A percentile compares a stretch with the other conserved stretches of the same genome.
Evolutionary conservation across 2,888 invertebrate genomes (phyloP).

Genomic region (Neoaliturus tenellus): DNA sequence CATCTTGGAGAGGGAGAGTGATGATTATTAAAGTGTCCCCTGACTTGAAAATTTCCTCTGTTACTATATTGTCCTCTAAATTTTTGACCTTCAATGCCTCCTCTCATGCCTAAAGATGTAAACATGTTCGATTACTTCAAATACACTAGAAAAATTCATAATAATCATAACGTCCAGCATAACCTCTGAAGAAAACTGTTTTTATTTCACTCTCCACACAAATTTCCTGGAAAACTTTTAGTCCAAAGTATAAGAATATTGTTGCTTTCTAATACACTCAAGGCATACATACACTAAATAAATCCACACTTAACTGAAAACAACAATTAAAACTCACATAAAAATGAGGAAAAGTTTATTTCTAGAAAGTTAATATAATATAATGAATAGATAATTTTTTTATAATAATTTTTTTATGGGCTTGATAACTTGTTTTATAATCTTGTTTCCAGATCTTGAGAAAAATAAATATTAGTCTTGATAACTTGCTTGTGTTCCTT

Average conservation of each 20-base stretch:
- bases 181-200: slow-evolving; percentile 15
- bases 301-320: too few species aligned
- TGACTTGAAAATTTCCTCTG: slow-evolving; percentile 10
- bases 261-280: background rate
- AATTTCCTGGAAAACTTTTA: background rate
- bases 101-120: slow-evolving; percentile 30
- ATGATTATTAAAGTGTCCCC: background rate
- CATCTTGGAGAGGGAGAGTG: background rate
- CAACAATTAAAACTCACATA: background rate
- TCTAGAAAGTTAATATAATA: too few species aligned
- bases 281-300: background rate
- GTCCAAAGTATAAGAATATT: background rate
- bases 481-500: too few species aligned
- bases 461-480: too few species aligned
- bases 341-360: too few species aligned
- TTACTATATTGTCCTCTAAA: slow-evolving; percentile 24
- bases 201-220: background rate
- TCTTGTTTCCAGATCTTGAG: too few species aligned
- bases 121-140: background rate
- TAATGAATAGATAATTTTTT: too few species aligned
- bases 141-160: background rate
- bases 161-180: background rate
- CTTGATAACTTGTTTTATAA: too few species aligned
- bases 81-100: background rate
- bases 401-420: too few species aligned